Percentiles rank a stretch among this genome's conserved stretches.
These are phyloP conservation scores for Sorex maritimensis DNA, from an alignment of 2,797 vertebrate genomes.

Conservation along the genomic window DNA sequence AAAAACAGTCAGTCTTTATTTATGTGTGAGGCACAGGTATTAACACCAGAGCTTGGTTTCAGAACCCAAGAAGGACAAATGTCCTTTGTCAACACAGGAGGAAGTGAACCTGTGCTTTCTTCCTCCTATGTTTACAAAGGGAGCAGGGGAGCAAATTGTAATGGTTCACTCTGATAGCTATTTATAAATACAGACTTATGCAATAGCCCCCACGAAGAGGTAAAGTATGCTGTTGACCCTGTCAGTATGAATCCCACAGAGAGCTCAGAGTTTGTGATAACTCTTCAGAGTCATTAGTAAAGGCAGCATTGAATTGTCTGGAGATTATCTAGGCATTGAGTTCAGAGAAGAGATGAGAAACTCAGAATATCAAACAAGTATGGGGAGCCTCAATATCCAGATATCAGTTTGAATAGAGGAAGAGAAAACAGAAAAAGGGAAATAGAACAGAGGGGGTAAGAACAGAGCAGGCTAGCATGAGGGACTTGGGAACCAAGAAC, in stretches of 20 bases:
- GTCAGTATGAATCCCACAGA: neutral
- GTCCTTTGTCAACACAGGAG: neutral
- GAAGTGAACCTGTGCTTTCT: neutral
- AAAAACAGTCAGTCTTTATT: neutral
- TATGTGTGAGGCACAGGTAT: neutral
- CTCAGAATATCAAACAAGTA: neutral
- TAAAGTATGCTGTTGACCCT: too few relatives aligned
- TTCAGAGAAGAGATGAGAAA: neutral
- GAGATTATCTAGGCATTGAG: neutral
- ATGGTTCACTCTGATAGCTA: neutral
- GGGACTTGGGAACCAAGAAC: neutral
- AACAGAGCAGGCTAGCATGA: too few relatives aligned
- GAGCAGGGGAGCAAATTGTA: neutral
- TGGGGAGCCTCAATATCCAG: neutral
- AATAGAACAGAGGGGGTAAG: too few relatives aligned
- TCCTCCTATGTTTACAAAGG: too few relatives aligned
- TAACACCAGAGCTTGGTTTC: neutral
- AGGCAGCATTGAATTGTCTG: neutral
- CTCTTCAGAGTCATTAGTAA: neutral
- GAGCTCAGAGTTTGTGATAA: neutral
- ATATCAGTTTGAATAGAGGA: neutral
- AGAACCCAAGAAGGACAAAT: neutral
- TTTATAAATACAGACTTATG: neutral
- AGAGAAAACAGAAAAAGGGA: neutral
- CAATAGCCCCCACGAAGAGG: neutral